Percentiles rank a stretch among this genome's conserved stretches.
Conservation (phyloP, 2,888 invertebrate species). For the Hydraecia micacea region DNA sequence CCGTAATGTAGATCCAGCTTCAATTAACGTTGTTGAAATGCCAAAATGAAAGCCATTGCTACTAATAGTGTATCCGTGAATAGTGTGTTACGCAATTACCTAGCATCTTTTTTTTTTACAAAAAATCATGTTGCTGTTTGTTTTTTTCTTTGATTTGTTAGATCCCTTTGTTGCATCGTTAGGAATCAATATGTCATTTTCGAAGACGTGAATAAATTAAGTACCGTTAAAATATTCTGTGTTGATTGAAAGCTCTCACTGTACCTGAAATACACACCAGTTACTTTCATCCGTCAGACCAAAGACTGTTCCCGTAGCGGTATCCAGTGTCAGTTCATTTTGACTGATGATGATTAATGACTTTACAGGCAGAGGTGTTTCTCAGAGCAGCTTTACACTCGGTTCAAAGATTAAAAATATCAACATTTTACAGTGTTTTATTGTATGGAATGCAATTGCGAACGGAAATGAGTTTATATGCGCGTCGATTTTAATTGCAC, state of each 20-base stretch:
- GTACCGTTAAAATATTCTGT: background rate
- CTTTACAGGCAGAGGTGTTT: background rate
- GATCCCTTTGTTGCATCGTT: background rate
- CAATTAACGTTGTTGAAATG: too few relatives aligned
- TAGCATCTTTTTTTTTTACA: background rate
- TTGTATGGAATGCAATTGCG: slow-evolving; percentile 29
- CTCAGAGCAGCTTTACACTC: slow-evolving; percentile 10
- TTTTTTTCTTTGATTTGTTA: background rate
- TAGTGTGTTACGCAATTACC: too few relatives aligned
- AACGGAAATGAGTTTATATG: slow-evolving; percentile 49
- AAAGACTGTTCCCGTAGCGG: background rate
- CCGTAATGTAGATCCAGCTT: too few relatives aligned
- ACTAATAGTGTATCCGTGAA: too few relatives aligned
- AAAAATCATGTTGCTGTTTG: background rate
- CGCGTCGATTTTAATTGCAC: slow-evolving; percentile 51
- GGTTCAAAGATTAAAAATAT: slow-evolving; percentile 25
- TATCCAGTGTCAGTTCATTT: slow-evolving; percentile 7
- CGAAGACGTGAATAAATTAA: background rate
- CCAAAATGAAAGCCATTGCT: too few relatives aligned
- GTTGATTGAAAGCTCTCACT: background rate
- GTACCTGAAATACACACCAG: slow-evolving; percentile 7
- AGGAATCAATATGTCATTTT: background rate
- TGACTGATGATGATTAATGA: slow-evolving; percentile 36
- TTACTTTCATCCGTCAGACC: background rate
- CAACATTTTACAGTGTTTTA: slow-evolving; percentile 26